A percentile compares a stretch with the other conserved stretches of the same genome.
phyloP scores from a whole-genome alignment of 53 echinoderm and acorn worm species.

The Crossaster papposus region DNA sequence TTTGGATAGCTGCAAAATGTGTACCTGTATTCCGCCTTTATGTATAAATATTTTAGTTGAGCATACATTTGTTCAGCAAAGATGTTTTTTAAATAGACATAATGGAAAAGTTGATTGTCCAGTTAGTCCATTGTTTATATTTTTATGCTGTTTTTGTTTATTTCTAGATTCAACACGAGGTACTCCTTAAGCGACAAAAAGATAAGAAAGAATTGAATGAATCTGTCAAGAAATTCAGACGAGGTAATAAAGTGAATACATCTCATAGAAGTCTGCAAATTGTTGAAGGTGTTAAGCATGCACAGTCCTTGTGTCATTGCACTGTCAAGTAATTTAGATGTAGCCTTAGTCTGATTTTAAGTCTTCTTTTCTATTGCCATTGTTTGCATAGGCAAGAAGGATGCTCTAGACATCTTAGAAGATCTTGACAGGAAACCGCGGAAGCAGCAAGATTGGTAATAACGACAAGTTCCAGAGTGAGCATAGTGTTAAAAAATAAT shows the following conservation, averaged over 20 bases:
- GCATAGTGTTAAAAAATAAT: conserved; percentile 7
- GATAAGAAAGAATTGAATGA: conserved; percentile 92
- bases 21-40: background rate
- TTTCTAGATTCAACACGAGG: conserved; percentile 93
- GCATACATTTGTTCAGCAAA: background rate
- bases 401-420: conserved; percentile 66
- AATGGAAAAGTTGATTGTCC: background rate
- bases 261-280: background rate
- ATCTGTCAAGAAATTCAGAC: conserved; percentile 84
- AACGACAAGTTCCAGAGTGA: conserved; percentile 56
- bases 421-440: conserved; percentile 52
- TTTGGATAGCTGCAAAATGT: background rate
- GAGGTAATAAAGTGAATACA: conserved; percentile 48
- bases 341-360: background rate
- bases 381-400: conserved; percentile 60
- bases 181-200: conserved; percentile 80
- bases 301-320: too few species aligned
- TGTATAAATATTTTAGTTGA: background rate
- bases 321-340: too few species aligned
- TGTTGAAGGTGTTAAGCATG: too few species aligned
- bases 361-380: background rate
- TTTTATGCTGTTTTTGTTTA: background rate
- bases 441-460: conserved; percentile 28
- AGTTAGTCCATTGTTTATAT: background rate
- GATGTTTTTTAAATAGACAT: background rate